Evolutionary conservation across 2,797 vertebrate genomes (phyloP).

Genomic region (Ispidina lecontei): DNA sequence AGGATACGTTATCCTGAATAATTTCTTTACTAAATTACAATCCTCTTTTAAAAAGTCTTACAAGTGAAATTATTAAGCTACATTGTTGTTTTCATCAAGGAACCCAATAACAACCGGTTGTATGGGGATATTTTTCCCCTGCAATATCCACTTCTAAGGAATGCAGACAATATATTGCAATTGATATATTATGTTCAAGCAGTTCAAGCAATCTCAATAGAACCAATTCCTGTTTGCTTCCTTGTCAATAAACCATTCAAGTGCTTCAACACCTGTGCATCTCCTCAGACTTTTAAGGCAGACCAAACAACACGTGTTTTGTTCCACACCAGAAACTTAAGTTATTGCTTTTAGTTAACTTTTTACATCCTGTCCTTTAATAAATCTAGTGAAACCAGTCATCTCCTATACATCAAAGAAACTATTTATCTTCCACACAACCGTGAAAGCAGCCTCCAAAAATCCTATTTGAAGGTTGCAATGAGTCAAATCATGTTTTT

Average conservation of each 20-base stretch:
- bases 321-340: not conserved
- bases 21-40: not conserved
- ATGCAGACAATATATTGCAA: not conserved
- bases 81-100: not conserved
- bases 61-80: not conserved
- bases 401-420: not conserved
- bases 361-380: not conserved
- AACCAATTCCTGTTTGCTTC: not conserved
- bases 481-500: not conserved
- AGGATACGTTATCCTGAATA: not conserved
- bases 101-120: not conserved
- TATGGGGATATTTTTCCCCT: not conserved
- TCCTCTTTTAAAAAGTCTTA: not conserved
- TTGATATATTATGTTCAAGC: not conserved
- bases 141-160: not conserved
- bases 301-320: not conserved
- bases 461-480: not conserved
- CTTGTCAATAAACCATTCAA: not conserved
- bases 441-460: not conserved
- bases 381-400: not conserved
- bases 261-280: no score
- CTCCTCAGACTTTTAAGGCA: not conserved
- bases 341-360: not conserved
- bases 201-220: not conserved
- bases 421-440: not conserved